Conservation (phyloP, 2,797 vertebrate species). For the Phoeniculus purpureus region DNA sequence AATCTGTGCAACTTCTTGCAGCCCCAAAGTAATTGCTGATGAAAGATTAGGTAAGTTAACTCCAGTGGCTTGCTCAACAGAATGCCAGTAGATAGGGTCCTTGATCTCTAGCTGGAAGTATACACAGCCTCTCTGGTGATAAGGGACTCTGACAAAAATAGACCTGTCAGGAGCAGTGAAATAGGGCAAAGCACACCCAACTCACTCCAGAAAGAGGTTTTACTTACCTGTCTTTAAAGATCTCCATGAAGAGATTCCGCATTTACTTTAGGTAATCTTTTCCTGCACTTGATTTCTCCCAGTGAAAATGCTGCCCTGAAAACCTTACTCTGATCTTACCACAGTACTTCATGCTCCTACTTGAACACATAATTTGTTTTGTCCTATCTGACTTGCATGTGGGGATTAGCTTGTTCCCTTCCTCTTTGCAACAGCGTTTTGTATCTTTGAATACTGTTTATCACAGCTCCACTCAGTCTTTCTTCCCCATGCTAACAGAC, state of each 20-base stretch:
- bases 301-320: neutral
- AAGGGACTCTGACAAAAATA: conserved; percentile 18
- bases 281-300: neutral
- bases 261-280: neutral
- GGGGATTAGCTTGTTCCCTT: conserved; percentile 21
- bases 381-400: neutral
- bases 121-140: neutral
- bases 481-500: neutral
- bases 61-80: neutral
- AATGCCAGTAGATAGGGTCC: neutral
- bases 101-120: neutral
- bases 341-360: neutral
- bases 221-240: neutral
- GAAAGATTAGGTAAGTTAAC: neutral
- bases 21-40: neutral
- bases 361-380: neutral
- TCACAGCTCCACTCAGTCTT: conserved; percentile 20
- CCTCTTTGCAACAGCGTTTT: neutral
- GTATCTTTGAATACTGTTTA: conserved; percentile 8
- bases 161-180: neutral
- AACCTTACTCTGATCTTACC: neutral
- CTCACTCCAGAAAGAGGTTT: neutral
- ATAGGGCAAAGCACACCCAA: neutral
- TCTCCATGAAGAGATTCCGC: neutral
- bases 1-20: neutral